phyloP scores from a whole-genome alignment of 1,140 invertebrate species.

The Temnothorax curvispinosus region DNA sequence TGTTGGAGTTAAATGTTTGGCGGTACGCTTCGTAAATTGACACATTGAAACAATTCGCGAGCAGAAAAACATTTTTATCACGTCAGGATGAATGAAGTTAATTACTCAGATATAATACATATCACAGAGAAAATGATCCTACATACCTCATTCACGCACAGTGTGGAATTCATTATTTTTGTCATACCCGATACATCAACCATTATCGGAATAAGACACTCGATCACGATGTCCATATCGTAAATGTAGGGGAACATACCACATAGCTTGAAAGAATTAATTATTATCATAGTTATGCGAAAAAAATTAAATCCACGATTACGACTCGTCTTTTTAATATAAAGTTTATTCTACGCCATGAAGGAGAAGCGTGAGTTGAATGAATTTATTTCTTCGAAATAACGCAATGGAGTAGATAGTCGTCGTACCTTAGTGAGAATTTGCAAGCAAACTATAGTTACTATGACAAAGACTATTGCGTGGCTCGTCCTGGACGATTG shows the following conservation, averaged over 20 bases:
- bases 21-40: neutral
- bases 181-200: conserved; percentile 37
- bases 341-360: neutral
- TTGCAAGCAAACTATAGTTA: conserved; percentile 26
- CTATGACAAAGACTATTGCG: conserved; percentile 1
- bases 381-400: neutral
- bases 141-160: conserved; percentile 34
- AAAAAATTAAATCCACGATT: neutral
- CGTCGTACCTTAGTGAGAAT: conserved; percentile 27
- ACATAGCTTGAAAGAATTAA: conserved; percentile 30
- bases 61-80: neutral
- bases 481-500: conserved; percentile 47
- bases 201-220: conserved; percentile 38
- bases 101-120: neutral
- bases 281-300: neutral
- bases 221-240: conserved; percentile 44
- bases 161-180: conserved; percentile 43
- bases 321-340: neutral
- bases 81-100: neutral
- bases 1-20: neutral
- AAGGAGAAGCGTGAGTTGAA: neutral
- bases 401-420: neutral
- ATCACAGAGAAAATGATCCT: neutral
- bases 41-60: neutral
- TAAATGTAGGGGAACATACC: conserved; percentile 32